Percentiles rank a stretch among this genome's conserved stretches.
Conservation (phyloP, 53 echinoderm and acorn worm genomes). For the Holothuria leucospilota region DNA sequence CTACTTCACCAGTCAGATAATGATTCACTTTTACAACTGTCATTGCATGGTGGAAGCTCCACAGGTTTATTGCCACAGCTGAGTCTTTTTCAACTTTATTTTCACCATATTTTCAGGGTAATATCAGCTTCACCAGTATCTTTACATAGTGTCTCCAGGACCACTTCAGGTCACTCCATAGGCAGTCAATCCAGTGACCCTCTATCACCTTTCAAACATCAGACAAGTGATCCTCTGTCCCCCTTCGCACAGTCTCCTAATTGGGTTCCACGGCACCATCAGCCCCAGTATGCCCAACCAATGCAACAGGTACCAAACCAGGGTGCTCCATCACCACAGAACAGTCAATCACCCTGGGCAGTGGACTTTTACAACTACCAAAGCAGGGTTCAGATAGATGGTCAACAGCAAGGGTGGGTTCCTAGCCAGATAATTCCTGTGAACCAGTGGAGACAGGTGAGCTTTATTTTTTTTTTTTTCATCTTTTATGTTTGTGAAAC, state of each 20-base stretch:
- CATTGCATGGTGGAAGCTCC: no score
- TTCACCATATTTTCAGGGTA: constrained; percentile 62
- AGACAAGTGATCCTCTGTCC: constrained; percentile 23
- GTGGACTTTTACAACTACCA: background rate
- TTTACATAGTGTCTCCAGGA: constrained; percentile 68
- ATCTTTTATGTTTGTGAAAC: no score
- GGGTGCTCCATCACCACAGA: constrained; percentile 1
- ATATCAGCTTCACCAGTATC: constrained; percentile 86
- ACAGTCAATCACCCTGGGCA: constrained; percentile 16
- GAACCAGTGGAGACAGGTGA: no score
- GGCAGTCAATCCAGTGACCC: constrained; percentile 16
- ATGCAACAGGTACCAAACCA: background rate
- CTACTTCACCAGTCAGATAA: no score
- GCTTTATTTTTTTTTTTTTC: no score
- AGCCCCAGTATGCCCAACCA: background rate
- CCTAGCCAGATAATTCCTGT: no score
- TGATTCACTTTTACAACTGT: no score
- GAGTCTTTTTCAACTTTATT: background rate
- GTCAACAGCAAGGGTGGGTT: background rate
- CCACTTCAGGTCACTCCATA: constrained; percentile 61
- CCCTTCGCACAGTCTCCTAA: background rate
- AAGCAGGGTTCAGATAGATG: background rate
- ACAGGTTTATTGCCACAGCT: no score
- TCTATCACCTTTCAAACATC: constrained; percentile 24
- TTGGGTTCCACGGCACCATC: constrained; percentile 17